A percentile compares a stretch with the other conserved stretches of the same genome.
Evolutionary conservation across 1,140 invertebrate genomes (phyloP).

Genomic region (Scylla paramamosain): DNA sequence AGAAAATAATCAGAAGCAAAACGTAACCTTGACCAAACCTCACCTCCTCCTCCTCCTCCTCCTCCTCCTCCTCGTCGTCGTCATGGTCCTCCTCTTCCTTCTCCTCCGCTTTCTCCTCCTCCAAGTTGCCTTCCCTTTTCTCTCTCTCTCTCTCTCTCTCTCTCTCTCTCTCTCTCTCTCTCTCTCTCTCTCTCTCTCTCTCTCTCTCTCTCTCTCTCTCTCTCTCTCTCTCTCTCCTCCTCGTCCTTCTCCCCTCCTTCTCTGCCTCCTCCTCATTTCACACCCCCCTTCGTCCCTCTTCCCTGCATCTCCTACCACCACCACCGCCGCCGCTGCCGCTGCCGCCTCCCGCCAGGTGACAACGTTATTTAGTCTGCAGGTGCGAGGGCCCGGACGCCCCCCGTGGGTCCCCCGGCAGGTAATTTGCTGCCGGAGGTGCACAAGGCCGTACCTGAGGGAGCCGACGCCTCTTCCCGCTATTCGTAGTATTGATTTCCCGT

Average conservation of each 20-base stretch:
- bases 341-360: neutral
- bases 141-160: neutral
- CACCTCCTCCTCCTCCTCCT: constrained; percentile 11
- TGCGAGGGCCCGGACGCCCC: neutral
- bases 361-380: neutral
- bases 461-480: neutral
- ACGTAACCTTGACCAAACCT: neutral
- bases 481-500: constrained; percentile 22
- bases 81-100: neutral
- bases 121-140: constrained; percentile 2
- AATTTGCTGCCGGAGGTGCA: neutral
- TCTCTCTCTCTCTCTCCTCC: neutral
- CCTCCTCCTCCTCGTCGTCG: neutral
- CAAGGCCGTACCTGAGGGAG: neutral
- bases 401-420: neutral
- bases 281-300: too few relatives aligned
- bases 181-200: neutral
- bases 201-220: neutral
- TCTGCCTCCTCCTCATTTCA: neutral
- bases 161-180: neutral
- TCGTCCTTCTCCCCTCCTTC: neutral
- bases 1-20: constrained; percentile 15
- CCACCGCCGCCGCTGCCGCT: neutral
- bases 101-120: neutral
- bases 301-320: neutral